Evolutionary conservation across 1,140 invertebrate species (phyloP).

Genomic region (Maconellicoccus hirsutus): DNA sequence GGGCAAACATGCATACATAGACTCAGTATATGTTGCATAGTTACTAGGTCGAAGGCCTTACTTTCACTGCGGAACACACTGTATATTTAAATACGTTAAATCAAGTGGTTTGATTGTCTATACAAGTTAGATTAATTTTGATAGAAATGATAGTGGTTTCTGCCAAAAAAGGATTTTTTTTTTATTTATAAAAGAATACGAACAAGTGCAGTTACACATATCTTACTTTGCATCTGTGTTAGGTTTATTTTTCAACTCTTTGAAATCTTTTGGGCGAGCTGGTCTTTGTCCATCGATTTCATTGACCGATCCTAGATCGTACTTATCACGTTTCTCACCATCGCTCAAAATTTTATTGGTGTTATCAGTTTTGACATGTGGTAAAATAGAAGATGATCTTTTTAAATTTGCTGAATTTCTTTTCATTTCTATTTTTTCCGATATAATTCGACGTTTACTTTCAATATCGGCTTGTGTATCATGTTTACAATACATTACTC

Average conservation of each 20-base stretch:
- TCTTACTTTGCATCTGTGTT: neutral
- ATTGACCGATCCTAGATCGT: neutral
- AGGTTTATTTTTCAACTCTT: neutral
- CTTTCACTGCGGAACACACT: too few species aligned
- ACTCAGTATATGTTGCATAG: too few species aligned
- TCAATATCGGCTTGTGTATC: conserved; percentile 11
- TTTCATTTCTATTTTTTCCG: conserved; percentile 18
- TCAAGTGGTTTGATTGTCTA: too few species aligned
- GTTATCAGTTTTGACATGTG: neutral
- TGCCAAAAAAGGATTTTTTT: too few species aligned
- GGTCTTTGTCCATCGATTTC: neutral
- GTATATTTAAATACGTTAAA: too few species aligned
- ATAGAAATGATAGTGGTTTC: too few species aligned
- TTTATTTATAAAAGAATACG: too few species aligned
- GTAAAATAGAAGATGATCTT: neutral
- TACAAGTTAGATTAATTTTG: too few species aligned
- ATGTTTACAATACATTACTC: conserved; percentile 14
- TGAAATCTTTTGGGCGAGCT: conserved; percentile 6
- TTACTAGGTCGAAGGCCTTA: too few species aligned
- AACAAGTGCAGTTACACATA: too few species aligned
- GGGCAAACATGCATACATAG: too few species aligned
- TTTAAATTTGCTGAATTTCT: conserved; percentile 6
- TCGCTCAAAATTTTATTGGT: neutral
- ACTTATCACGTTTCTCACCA: neutral
- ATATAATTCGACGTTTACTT: conserved; percentile 14